Base-by-base conservation (phyloP, 2,113 vertebrate species). In the Microcebus ravelobensis region DNA sequence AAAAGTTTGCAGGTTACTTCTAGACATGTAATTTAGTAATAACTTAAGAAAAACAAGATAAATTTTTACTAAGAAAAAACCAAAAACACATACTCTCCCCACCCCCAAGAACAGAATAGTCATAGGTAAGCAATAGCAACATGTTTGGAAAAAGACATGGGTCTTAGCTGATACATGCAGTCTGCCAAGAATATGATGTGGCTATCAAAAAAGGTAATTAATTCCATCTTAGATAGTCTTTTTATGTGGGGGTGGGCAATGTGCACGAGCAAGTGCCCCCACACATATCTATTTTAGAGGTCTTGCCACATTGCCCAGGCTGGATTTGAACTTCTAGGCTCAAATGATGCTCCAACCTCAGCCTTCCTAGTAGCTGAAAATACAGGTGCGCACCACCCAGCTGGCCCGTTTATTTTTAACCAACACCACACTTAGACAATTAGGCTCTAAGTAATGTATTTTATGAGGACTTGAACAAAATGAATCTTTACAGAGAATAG, bases 51-150 rank as follows among this genome's bases (percentile, higher is more conserved):
- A 82, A 14, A 91, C 10, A 91, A 91, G 52, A 85, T 57, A 2
- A 91, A 93, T 87, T 77, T 86, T 96, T 86, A 76, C 31, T 45
- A 95, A 84, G n/a, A 96, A 91, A 45, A 94, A 52, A 84, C 79
- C 1, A 48, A 70, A 42, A 50, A 92, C 2, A 65, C 8, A 86
- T 25, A 65, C 4, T 52, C 67, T 88, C n/a, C 65, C 57, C 25
- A 63, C 25, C 11, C 55, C 52, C 36, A 83, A 84, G 34, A 94
- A 65, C 21, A 94, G 18, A 90, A 36, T 7, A 65, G 23, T 27
- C 42, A 77, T 39, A 18, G 45, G 52, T 77, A 95, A 86, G 67
- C 52, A 94, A 82, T 3, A 84, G 12, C 52, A 88, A 61, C 52
- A 59, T 87, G 42, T 80, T 31, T 91, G 70, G 10, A 25, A 67